Evolutionary conservation across 2,113 vertebrate genomes (phyloP), one percentile per base, ranked within the genome.

Genomic region (Spea multiplicata): DNA sequence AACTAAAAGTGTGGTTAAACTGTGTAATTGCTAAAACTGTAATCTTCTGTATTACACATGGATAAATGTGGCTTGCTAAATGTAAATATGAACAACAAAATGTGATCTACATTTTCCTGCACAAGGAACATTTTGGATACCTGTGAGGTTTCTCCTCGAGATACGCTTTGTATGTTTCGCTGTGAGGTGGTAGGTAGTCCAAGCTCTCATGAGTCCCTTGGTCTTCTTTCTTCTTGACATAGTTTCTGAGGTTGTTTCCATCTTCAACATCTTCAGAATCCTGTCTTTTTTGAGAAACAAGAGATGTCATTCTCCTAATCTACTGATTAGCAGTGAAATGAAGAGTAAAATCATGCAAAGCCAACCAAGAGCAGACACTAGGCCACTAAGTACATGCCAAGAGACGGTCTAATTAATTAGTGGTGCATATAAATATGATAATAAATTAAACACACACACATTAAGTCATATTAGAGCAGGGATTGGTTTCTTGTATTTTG

Each of bases 121-220:
- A 30, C 30, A 30, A 30, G 30, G 30, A 49, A 5, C 46, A 30
- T 52, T 10, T n/a, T 9, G 0, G 49, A 86, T 84, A 88, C 84
- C 80, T 82, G 13, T 79, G 65, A 0, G 57, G 73, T 82, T 84
- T 84, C 14, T 76, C 74, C 59, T 83, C 66, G 16, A 87, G 74
- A 81, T 83, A 84, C 9, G 83, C 81, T 66, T 84, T 83, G 75
- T 65, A 86, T 82, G 77, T 48, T 5, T 82, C 57, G 77, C 82
- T 85, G 64, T 85, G 81, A 10, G 82, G 87, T 75, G 85, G 81
- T 57, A 89, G 83, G 77, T 85, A 88, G 84, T 84, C 81, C 82
- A 84, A 53, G 57, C 82, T 87, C 57, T 83, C 74, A 7, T 80
- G 81, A 45, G 44, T 13, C 46, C 68, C 44, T 3, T 52, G 48